Percentiles rank a stretch among this genome's conserved stretches.
These are phyloP conservation scores for Anser brachyrhynchus DNA, from an alignment of 2,113 vertebrate genomes.

Conservation along the genomic window DNA sequence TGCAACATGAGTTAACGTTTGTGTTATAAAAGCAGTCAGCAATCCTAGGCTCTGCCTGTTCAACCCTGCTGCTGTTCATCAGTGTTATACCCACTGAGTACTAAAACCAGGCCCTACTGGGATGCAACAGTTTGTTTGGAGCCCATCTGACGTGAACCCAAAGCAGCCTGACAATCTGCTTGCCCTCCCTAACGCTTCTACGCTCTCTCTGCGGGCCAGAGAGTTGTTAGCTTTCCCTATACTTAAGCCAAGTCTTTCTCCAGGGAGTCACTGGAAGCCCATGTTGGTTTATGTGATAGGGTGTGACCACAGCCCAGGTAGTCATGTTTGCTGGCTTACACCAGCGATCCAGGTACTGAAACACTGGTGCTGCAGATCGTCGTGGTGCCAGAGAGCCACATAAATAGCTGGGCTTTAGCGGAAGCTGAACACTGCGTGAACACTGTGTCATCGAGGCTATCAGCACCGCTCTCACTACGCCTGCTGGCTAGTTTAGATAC, in stretches of 20 bases:
- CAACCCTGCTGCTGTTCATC: not conserved
- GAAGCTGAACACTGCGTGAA: not conserved
- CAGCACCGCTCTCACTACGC: not conserved
- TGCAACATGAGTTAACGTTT: not conserved
- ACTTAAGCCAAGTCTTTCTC: not conserved
- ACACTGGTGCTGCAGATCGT: not conserved
- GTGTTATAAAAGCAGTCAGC: not conserved
- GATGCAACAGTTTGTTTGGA: not conserved
- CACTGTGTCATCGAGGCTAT: not conserved
- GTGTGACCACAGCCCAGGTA: not conserved
- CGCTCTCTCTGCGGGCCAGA: not conserved
- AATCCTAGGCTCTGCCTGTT: not conserved
- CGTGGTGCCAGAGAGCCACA: not conserved
- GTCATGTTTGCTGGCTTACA: not conserved
- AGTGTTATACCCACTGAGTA: not conserved
- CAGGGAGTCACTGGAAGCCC: not conserved
- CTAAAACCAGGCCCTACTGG: not conserved
- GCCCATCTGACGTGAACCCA: not conserved
- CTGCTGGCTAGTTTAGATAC: not conserved
- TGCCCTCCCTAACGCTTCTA: not conserved
- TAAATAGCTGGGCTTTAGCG: not conserved
- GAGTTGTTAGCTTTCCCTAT: not conserved
- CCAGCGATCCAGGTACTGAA: not conserved
- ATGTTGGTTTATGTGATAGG: not conserved
- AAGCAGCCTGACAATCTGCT: not conserved